phyloP scores from a whole-genome alignment of 2,888 invertebrate genomes.

The Gymnosoma rotundatum region DNA sequence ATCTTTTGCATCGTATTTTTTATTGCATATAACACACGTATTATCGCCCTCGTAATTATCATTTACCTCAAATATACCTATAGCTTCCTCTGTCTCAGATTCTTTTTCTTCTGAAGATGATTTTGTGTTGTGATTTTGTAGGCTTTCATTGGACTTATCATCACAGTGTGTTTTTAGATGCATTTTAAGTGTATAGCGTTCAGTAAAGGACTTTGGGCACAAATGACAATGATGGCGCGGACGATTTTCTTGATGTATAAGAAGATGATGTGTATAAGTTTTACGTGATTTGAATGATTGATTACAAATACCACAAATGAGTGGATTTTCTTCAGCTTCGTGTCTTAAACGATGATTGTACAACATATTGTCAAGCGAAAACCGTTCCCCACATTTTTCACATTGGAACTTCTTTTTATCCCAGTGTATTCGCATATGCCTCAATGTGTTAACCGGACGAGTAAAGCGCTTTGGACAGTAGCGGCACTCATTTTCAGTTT shows the following conservation, averaged over 20 bases:
- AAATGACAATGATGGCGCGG: conserved; percentile 78
- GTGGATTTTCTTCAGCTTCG: conserved; percentile 80
- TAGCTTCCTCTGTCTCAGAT: conserved; percentile 76
- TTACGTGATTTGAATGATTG: conserved; percentile 80
- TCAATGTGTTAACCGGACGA: conserved; percentile 78
- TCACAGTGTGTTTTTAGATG: conserved; percentile 77
- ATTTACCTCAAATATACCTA: conserved; percentile 64
- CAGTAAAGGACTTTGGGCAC: conserved; percentile 80
- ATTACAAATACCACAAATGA: conserved; percentile 79
- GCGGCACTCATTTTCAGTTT: conserved; percentile 80
- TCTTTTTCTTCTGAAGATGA: conserved; percentile 66
- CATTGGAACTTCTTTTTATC: conserved; percentile 81
- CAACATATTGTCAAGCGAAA: conserved; percentile 79
- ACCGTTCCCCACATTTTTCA: conserved; percentile 80
- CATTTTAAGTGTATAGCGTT: conserved; percentile 80
- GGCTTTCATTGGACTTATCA: conserved; percentile 20
- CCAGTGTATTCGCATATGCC: conserved; percentile 81
- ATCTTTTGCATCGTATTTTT: conserved; percentile 76
- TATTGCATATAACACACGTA: conserved; percentile 76
- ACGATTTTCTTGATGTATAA: conserved; percentile 79
- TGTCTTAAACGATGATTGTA: conserved; percentile 80
- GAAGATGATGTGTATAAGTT: conserved; percentile 79
- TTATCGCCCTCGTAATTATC: conserved; percentile 49
- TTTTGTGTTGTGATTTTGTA: conserved; percentile 16
- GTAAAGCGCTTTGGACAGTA: conserved; percentile 79